These are phyloP conservation scores for Struthidea cinerea DNA, from an alignment of 2,113 vertebrate genomes.

Conservation along the genomic window DNA sequence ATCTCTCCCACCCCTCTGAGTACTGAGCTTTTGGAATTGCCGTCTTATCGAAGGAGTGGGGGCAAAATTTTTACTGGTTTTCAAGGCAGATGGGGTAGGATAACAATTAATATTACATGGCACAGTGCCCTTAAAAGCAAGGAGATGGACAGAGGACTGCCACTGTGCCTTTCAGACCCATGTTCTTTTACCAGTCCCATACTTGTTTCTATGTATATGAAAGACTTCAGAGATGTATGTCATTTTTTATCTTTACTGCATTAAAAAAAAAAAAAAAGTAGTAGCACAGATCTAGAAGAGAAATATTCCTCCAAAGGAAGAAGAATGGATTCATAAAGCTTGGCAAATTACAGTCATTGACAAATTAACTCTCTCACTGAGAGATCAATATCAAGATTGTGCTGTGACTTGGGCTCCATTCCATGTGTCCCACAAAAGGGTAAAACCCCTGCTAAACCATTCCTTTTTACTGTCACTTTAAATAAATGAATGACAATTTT, in stretches of 20 bases:
- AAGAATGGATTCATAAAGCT: conserved; percentile 64
- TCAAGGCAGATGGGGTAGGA: not conserved
- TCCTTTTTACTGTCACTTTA: conserved; percentile 34
- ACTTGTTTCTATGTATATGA: not conserved
- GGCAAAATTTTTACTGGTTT: not conserved
- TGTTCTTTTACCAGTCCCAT: not conserved
- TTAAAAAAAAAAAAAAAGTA: conserved; percentile 1
- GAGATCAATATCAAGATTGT: conserved; percentile 56
- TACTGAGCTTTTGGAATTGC: not conserved
- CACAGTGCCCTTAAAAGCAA: not conserved
- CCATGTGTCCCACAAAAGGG: conserved; percentile 28
- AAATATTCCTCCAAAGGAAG: conserved; percentile 50
- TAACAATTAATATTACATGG: not conserved
- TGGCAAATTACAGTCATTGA: conserved; percentile 64
- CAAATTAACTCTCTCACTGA: conserved; percentile 56
- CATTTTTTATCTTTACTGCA: conserved; percentile 39
- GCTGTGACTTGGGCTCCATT: conserved; percentile 29
- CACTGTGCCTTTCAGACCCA: not conserved
- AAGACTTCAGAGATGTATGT: not conserved
- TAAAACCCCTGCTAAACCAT: conserved; percentile 19
- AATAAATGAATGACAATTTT: conserved; percentile 39
- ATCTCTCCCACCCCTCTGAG: not conserved
- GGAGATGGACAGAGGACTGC: not conserved
- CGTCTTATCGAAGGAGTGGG: not conserved
- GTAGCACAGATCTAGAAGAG: conserved; percentile 19